phyloP scores from a whole-genome alignment of 2,797 vertebrate species.

The Tadarida brasiliensis region DNA sequence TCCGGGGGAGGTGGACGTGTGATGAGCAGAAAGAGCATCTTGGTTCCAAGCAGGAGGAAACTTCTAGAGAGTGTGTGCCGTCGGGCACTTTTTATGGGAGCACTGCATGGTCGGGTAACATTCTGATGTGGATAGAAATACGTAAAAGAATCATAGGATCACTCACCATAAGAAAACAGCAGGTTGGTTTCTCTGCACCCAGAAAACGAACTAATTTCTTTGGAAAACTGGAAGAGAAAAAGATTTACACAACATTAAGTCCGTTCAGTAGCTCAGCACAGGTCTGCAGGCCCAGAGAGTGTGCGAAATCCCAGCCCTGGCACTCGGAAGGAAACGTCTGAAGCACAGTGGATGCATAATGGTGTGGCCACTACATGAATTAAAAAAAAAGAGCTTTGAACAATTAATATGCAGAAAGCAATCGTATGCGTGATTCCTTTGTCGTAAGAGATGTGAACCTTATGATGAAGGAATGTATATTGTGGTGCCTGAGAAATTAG shows the following conservation, averaged over 20 bases:
- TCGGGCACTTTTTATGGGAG: background rate
- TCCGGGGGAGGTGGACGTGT: background rate
- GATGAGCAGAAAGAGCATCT: background rate
- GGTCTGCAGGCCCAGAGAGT: background rate
- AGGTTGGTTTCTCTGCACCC: slow-evolving; percentile 39
- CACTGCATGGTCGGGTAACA: accelerated
- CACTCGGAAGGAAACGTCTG: background rate
- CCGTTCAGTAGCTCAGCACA: background rate
- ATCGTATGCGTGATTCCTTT: background rate
- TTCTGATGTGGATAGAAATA: background rate
- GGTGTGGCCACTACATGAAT: background rate
- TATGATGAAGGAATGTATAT: background rate
- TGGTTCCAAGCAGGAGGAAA: background rate
- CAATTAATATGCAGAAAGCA: background rate
- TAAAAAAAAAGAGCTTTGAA: background rate
- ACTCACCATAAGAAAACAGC: slow-evolving; percentile 64
- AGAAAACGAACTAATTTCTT: slow-evolving; percentile 75
- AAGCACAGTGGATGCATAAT: background rate
- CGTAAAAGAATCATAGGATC: background rate
- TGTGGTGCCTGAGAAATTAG: background rate
- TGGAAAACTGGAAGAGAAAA: slow-evolving; percentile 75
- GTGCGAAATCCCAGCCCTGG: background rate
- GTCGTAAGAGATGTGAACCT: background rate
- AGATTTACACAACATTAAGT: background rate
- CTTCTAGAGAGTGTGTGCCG: background rate